Percentiles rank a stretch among this genome's conserved stretches.
Evolutionary conservation across 30 jellyfish, hydroid and myxozoan genomes (phyloP).

Genomic region (Chrysaora quinquecirrha): DNA sequence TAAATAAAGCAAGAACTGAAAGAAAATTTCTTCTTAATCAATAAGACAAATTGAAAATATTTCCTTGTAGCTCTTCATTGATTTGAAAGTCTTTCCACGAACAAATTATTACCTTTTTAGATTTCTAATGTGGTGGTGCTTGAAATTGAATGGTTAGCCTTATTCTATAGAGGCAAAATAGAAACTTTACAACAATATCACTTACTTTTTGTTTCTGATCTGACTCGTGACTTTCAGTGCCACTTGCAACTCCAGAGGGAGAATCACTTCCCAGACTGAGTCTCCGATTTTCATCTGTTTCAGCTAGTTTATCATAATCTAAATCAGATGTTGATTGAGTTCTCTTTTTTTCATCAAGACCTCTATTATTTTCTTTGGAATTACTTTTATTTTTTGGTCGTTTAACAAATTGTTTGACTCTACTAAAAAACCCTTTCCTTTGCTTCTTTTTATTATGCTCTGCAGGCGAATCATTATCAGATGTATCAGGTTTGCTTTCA

Average conservation of each 20-base stretch:
- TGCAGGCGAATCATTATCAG: background rate
- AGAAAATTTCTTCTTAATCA: too few relatives aligned
- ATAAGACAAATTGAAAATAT: too few relatives aligned
- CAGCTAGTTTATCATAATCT: slow-evolving; percentile 3
- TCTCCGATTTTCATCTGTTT: background rate
- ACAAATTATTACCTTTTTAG: too few relatives aligned
- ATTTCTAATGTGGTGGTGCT: too few relatives aligned
- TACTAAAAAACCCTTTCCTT: background rate
- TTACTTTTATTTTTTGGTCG: slow-evolving; percentile 15
- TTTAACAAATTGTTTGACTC: slow-evolving; percentile 30
- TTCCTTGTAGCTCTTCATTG: too few relatives aligned
- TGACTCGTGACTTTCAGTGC: background rate
- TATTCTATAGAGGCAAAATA: too few relatives aligned
- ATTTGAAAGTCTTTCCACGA: too few relatives aligned
- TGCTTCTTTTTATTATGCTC: background rate
- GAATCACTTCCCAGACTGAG: slow-evolving; percentile 19
- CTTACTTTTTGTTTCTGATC: background rate
- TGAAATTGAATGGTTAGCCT: too few relatives aligned
- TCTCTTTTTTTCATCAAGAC: background rate
- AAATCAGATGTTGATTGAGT: slow-evolving; percentile 55
- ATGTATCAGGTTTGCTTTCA: background rate
- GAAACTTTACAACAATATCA: too few relatives aligned
- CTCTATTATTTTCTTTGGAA: slow-evolving; percentile 21
- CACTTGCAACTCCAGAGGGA: background rate
- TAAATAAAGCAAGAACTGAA: too few relatives aligned